Conservation (phyloP, 2,113 vertebrate species). For the Promerops cafer region DNA sequence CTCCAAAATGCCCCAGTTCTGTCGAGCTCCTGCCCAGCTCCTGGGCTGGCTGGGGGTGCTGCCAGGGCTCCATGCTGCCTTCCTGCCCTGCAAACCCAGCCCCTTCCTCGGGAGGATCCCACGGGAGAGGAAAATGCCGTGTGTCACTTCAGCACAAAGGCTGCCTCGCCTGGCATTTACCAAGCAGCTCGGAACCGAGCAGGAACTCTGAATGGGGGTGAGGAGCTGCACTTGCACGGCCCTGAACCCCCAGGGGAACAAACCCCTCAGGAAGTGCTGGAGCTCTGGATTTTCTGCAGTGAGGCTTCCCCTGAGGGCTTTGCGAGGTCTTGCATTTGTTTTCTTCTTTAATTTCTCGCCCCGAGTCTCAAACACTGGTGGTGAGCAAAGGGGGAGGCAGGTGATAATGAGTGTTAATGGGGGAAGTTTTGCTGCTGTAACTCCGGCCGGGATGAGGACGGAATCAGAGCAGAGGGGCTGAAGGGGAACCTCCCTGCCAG, state of each 20-base stretch:
- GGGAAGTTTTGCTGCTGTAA: neutral
- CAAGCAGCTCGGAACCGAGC: neutral
- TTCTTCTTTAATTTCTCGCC: neutral
- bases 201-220: neutral
- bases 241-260: neutral
- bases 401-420: neutral
- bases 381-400: neutral
- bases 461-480: neutral
- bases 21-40: neutral
- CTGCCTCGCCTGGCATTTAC: neutral
- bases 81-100: rapidly evolving
- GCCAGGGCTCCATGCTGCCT: rapidly evolving
- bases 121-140: neutral
- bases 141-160: neutral
- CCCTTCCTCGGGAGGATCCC: neutral
- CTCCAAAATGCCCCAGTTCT: rapidly evolving
- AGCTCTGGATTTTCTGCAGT: neutral
- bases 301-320: neutral
- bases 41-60: neutral
- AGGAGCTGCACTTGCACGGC: neutral
- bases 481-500: neutral
- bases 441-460: neutral
- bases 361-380: neutral
- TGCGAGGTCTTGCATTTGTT: neutral
- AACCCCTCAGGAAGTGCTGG: neutral